These are phyloP conservation scores for Podiceps cristatus DNA, from an alignment of 2,113 vertebrate genomes.

Conservation along the genomic window DNA sequence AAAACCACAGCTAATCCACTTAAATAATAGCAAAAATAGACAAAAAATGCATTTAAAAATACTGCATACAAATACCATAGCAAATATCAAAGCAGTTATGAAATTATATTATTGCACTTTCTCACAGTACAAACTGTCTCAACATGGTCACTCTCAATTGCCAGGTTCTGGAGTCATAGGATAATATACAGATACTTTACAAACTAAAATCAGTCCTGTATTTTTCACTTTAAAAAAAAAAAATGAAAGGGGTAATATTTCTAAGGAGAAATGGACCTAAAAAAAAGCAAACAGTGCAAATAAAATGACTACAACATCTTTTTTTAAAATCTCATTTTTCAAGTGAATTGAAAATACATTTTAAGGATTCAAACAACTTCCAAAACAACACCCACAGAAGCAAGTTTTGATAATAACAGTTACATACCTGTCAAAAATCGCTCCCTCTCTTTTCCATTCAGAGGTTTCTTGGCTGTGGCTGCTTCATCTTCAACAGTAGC, in stretches of 20 bases:
- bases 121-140: neutral
- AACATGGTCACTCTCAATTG: neutral
- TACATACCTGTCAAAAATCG: conserved; percentile 86
- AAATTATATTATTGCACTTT: neutral
- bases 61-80: neutral
- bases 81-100: neutral
- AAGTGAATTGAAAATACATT: neutral
- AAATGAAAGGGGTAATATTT: neutral
- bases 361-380: neutral
- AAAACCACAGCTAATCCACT: neutral
- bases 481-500: conserved; percentile 97
- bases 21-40: neutral
- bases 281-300: neutral
- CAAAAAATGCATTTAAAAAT: neutral
- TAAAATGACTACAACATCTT: neutral
- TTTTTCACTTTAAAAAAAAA: neutral
- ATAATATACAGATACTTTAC: neutral
- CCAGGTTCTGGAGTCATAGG: neutral
- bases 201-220: neutral
- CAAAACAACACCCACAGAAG: neutral
- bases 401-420: neutral
- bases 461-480: conserved; percentile 90
- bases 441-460: conserved; percentile 94
- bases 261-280: neutral
- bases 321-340: neutral